These are phyloP conservation scores for Gallinago media DNA, from an alignment of 2,113 vertebrate species.

Conservation along the genomic window DNA sequence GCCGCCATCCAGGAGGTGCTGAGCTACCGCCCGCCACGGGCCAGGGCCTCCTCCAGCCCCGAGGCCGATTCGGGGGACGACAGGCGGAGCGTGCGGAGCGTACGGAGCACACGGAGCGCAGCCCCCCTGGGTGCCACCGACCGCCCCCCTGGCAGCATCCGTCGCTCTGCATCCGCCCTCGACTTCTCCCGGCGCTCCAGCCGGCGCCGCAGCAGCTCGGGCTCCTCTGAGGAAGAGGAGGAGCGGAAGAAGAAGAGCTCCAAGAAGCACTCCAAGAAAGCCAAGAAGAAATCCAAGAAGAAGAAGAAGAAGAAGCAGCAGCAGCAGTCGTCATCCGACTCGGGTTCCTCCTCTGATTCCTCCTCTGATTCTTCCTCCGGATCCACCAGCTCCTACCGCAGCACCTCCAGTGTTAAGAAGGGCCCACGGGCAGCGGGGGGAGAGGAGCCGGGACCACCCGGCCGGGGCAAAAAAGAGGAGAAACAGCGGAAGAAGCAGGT, in stretches of 20 bases:
- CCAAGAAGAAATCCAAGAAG: conserved; percentile 87
- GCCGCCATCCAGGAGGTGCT: conserved; percentile 94
- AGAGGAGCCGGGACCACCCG: conserved; percentile 8
- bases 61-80: conserved; percentile 84
- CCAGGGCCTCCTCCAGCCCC: conserved; percentile 82
- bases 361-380: conserved; percentile 81
- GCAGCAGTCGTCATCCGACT: conserved; percentile 78
- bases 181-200: conserved; percentile 78
- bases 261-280: conserved; percentile 84
- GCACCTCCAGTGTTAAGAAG: conserved; percentile 90
- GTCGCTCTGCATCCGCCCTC: conserved; percentile 86
- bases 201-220: conserved; percentile 65
- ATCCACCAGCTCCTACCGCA: conserved; percentile 90
- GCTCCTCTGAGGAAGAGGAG: conserved; percentile 75
- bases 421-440: conserved; percentile 73
- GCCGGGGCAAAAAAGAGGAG: conserved; percentile 82
- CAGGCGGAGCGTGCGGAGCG: conserved; percentile 69
- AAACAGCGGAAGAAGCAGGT: conserved; percentile 93
- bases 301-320: conserved; percentile 75
- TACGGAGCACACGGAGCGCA: conserved; percentile 60
- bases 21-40: conserved; percentile 86
- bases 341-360: conserved; percentile 66
- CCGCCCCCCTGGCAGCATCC: conserved; percentile 68
- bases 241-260: conserved; percentile 78
- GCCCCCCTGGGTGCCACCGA: conserved; percentile 40